Base-by-base conservation (phyloP, 2,113 vertebrate genomes). In the Hemiscyllium ocellatum region DNA sequence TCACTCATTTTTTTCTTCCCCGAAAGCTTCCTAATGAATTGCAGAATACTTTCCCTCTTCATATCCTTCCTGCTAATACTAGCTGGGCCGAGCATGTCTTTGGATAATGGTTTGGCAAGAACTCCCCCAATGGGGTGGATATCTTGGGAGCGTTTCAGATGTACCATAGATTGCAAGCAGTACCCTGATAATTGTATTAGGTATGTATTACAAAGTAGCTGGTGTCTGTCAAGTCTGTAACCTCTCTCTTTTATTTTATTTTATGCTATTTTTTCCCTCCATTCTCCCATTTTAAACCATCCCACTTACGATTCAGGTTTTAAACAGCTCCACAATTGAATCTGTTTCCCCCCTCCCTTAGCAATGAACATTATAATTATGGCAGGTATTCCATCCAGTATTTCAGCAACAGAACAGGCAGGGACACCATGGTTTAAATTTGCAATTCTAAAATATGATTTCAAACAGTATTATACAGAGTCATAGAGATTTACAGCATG, bases 101-200 rank as follows among this genome's bases (percentile, higher is more conserved):
- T 96, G 96, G 96, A 96, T 52, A 96, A 96, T 37, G 96, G 96
- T 3, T 95, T 96, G 50, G 90, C 96, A 52, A 72, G 56, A 96
- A 96, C 87, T 3, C 96, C 96, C 0, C 96, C 56, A 0, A 87
- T 96, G 96, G 96, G 96, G 72, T 97, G 96, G 95, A 80, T 96
- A 6, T 95, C 96, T 0, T 96, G 96, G 96, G 96, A 96, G 22
- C 96, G n/a, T 56, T 96, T 96, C 89, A 95, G 95, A 13, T 96
- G 37, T 68, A 96, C 96, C 61, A 96, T 66, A 13, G 96, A 96
- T 85, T 96, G 96, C 95, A 96, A 94, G 83, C 76, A 26, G 6
- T 95, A 97, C 70, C 96, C 96, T 93, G 94, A 96, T 52, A 96
- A 95, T 95, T 37, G 0, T 37, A 96, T 96, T 94, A 96, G 96